Conservation (phyloP, 2,797 vertebrate species). For the Carduelis carduelis region DNA sequence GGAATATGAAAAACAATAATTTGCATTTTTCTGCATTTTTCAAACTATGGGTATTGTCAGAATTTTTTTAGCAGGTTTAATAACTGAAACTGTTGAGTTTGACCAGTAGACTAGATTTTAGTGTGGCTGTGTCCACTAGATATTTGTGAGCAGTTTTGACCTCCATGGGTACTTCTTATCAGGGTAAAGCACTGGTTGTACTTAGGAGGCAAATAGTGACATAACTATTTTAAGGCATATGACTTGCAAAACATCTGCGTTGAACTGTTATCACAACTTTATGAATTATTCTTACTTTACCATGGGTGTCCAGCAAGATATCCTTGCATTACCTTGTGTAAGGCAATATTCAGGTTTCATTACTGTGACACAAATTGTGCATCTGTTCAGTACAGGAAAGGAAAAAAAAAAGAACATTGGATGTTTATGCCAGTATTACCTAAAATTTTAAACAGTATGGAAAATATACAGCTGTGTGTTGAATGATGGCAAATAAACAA, state of each 20-base stretch:
- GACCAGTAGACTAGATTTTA: background rate
- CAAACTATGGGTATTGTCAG: background rate
- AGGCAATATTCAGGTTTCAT: background rate
- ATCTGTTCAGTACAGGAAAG: background rate
- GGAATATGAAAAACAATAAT: background rate
- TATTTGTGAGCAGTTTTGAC: background rate
- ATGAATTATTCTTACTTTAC: background rate
- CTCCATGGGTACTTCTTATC: background rate
- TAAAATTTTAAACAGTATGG: background rate
- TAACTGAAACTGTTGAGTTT: background rate
- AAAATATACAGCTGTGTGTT: background rate
- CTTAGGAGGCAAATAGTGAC: background rate
- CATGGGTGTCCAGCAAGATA: background rate
- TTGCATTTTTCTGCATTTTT: background rate
- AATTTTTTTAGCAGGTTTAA: background rate
- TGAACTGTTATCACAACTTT: background rate
- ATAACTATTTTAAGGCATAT: background rate
- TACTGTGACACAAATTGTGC: background rate
- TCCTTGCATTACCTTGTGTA: background rate
- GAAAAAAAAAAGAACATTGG: background rate
- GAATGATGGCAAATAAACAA: background rate
- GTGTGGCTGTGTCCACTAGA: background rate
- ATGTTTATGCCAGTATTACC: background rate
- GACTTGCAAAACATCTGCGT: background rate
- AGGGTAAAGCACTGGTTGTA: background rate